phyloP scores from a whole-genome alignment of 2,797 vertebrate species.

The Coranthus polyacanthus region DNA sequence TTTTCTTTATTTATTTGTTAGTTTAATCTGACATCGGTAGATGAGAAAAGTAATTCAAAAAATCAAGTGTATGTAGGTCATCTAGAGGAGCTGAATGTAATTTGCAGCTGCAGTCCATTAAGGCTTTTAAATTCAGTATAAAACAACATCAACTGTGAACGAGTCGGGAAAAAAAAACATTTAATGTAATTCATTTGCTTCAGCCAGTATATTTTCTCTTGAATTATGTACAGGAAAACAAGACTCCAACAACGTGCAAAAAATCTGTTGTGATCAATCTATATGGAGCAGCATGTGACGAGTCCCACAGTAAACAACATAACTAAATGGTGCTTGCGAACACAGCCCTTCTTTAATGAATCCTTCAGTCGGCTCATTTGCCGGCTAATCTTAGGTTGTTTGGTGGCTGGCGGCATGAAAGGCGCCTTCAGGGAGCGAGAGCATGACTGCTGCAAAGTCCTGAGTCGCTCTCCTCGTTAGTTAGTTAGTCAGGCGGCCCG shows the following conservation, averaged over 20 bases:
- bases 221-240: background rate
- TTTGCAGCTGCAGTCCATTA: background rate
- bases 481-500: slow-evolving; percentile 30
- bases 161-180: too few relatives aligned
- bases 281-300: slow-evolving; percentile 61
- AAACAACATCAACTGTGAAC: background rate
- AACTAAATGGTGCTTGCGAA: slow-evolving; percentile 45
- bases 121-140: background rate
- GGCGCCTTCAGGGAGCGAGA: slow-evolving; percentile 31
- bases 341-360: slow-evolving; percentile 51
- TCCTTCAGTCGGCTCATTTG: slow-evolving; percentile 62
- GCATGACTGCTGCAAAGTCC: slow-evolving; percentile 34
- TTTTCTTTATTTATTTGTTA: background rate
- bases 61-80: too few relatives aligned
- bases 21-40: background rate
- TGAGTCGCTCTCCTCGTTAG: slow-evolving; percentile 34
- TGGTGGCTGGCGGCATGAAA: slow-evolving; percentile 30
- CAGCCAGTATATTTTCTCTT: background rate
- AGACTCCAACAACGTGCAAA: slow-evolving; percentile 21
- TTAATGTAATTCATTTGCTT: too few relatives aligned
- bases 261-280: slow-evolving; percentile 30
- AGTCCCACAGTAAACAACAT: slow-evolving; percentile 28
- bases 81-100: too few relatives aligned
- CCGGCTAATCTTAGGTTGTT: slow-evolving; percentile 59
- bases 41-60: too few relatives aligned